Base-by-base conservation (phyloP, 2,113 vertebrate genomes). In the Hylia prasina region DNA sequence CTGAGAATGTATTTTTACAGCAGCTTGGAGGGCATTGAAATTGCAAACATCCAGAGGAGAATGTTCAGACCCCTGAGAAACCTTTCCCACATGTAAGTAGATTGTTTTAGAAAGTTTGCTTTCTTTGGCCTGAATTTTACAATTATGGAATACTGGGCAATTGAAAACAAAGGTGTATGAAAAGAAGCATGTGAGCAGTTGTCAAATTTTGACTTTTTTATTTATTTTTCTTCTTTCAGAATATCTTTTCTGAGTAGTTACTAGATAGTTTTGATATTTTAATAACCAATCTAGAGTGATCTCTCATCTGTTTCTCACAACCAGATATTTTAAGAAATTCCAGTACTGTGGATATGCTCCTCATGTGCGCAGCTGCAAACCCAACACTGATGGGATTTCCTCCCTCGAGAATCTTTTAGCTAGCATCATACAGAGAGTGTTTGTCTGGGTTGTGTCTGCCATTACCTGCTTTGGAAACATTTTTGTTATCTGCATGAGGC, bases 291-390 rank as follows among this genome's bases (percentile, higher is more conserved):
- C 16, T 54, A 80, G 22, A 90, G 70, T 22, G 24, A 30, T 65
- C 21, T 79, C 60, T 91, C 87, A 3, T 13, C 50, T 96, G 71
- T 40, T 91, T 82, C 69, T 72, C 60, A 40, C 20, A 50, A 80
- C 37, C 93, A 99, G 99, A 96, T 99, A 99, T 95, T 99, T 99
- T 94, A 99, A 99, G 98, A 99, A 99, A 96, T 99, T 99, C 98
- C 99, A 99, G 96, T 99, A 99, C 95, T 99, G 99, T 69, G 99
- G 99, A 9, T 99, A 99, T 21, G 99, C 99, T 10, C 99, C 99
- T 24, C 99, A 99, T 2, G 99, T 99, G 53, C 99, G 99, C 66
- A 99, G 99, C 97, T 99, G 99, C 93, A 99, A 99, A 78, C 99
- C 99, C 61, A 99, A 99, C 97, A 99, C 99, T 0, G 99, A 99